phyloP scores from a whole-genome alignment of 2,797 vertebrate species.

The Propithecus perrieri region DNA sequence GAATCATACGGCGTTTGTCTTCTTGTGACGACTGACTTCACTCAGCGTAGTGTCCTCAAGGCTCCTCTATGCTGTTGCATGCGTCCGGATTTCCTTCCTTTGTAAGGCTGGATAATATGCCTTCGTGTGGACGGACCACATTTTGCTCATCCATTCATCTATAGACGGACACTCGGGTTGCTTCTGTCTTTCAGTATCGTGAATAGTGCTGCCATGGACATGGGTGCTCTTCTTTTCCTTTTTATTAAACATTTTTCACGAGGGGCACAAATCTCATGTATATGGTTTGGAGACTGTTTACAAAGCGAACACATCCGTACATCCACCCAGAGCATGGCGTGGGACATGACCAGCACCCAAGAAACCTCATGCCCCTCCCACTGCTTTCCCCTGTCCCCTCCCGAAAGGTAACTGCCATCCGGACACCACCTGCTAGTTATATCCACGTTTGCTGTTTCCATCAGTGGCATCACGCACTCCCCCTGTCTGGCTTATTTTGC shows the following conservation, averaged over 20 bases:
- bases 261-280: fast-evolving
- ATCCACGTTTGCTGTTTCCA: neutral
- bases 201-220: neutral
- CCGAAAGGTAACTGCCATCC: too few relatives aligned
- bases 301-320: neutral
- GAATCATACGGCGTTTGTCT: fast-evolving
- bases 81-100: neutral
- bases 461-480: neutral
- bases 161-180: neutral
- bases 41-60: fast-evolving
- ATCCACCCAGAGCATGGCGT: neutral
- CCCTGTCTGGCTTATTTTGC: neutral
- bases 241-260: too few relatives aligned
- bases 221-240: neutral
- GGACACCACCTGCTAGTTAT: neutral
- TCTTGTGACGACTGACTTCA: neutral
- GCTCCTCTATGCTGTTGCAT: neutral
- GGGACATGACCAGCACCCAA: neutral
- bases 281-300: neutral
- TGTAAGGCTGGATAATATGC: neutral
- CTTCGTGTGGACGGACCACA: neutral
- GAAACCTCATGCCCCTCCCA: neutral
- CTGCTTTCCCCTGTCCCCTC: too few relatives aligned
- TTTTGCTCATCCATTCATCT: neutral
- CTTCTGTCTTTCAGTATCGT: neutral